Evolutionary conservation across 2,888 invertebrate genomes (phyloP), one percentile per base, ranked within the genome.

Genomic region (Lasius platythorax): DNA sequence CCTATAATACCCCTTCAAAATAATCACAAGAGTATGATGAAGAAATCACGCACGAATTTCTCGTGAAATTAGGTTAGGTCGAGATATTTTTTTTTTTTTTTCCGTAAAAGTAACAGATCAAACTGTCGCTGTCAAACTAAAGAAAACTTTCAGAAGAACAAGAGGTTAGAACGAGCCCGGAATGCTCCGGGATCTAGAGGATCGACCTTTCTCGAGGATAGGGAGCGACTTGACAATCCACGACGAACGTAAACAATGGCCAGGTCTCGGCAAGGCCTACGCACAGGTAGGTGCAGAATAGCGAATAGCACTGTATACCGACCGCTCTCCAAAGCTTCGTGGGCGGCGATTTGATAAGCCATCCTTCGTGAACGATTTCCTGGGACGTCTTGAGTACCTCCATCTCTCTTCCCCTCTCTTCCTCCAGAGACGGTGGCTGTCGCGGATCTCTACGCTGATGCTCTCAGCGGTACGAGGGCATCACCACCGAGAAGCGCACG

Each of bases 271-370:
- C 5, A 33, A 23, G 40, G 30, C 23, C 23, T 30, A 61, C 74
- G 81, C 8, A n/a, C 12, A 23, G 23, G 28, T 23, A 3, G 33
- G 23, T 9, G 23, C 23, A 50, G 11, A n/a, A 28, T 84, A 43
- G 15, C 37, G 43, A 33, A 58, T 63, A 23, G 43, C 18, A 33
- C 12, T 33, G 1, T 30, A 96, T 88, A 97, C 98, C 97, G 96
- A 99, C 99, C 95, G 98, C 98, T 96, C 98, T 97, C 97, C 98
- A 98, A 94, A 98, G 97, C 96, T 98, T 98, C 84, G 98, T 97
- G 85, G 99, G 99, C 91, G 99, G 99, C 85, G 99, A 99, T 96
- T 99, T 99, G 86, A 98, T 98, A 92, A 99, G 96, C 99, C 99
- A 99, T 88, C 99, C 99, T 95, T 98, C 98, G 94, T 97, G 97